These are phyloP conservation scores for Antechinus flavipes DNA, from an alignment of 2,113 vertebrate genomes.

Conservation along the genomic window DNA sequence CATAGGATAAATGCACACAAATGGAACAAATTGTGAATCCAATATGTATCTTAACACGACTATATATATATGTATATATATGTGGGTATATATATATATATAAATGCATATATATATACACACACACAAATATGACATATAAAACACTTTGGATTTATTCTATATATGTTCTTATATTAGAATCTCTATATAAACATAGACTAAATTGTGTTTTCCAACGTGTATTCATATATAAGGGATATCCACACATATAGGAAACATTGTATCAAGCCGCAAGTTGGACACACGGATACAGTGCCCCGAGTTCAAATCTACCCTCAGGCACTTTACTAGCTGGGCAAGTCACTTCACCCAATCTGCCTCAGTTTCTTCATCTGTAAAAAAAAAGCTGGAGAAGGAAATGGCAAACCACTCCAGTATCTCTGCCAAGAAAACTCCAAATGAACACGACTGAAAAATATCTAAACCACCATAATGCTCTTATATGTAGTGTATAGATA, in stretches of 20 bases:
- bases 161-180: no score
- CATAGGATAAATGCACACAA: neutral
- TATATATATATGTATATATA: no score
- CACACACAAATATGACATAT: neutral
- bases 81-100: neutral
- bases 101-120: neutral
- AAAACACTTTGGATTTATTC: neutral
- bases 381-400: no score
- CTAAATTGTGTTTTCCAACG: neutral
- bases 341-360: no score
- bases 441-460: no score
- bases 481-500: neutral
- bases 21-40: neutral
- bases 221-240: neutral
- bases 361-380: no score
- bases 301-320: no score
- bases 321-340: no score
- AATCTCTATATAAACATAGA: neutral
- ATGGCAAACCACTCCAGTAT: no score
- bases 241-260: neutral
- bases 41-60: neutral
- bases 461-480: neutral
- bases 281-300: no score
- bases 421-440: no score
- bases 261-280: neutral